Conservation (phyloP, 2,797 vertebrate species). For the Scomberomorus guttatus region DNA sequence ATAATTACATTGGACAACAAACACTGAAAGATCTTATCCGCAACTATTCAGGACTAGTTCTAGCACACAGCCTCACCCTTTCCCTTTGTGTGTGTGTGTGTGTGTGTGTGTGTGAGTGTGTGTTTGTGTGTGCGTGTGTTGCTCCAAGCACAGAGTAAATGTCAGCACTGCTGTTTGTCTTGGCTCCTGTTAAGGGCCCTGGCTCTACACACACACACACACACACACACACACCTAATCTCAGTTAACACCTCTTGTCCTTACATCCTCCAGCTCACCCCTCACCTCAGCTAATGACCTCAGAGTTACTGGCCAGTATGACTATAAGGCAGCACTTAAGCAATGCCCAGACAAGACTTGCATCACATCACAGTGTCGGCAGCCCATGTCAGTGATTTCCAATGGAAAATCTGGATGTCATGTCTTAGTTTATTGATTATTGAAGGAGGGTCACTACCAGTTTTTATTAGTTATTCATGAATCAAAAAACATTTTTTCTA, state of each 20-base stretch:
- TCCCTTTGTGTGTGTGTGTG: constrained; percentile 33
- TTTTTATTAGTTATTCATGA: background rate
- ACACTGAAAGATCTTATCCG: constrained; percentile 41
- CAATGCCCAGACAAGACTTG: background rate
- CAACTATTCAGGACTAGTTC: constrained; percentile 35
- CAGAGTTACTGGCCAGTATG: constrained; percentile 1
- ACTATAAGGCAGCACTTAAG: background rate
- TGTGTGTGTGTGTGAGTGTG: constrained; percentile 17
- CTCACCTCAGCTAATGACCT: constrained; percentile 47
- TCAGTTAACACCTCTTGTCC: constrained; percentile 53
- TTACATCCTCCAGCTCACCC: constrained; percentile 43
- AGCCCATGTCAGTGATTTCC: background rate
- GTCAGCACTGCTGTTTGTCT: constrained; percentile 71
- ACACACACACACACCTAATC: constrained; percentile 42
- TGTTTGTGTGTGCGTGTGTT: too few relatives aligned
- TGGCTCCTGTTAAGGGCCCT: constrained; percentile 54
- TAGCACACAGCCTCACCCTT: constrained; percentile 56
- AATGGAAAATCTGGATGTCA: background rate
- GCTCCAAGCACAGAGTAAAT: constrained; percentile 61
- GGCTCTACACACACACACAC: constrained; percentile 18
- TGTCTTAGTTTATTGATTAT: background rate
- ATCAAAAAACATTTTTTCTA: background rate
- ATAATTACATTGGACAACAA: constrained; percentile 38
- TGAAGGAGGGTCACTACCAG: background rate
- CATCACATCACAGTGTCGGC: background rate